These are phyloP conservation scores for Amphimedon queenslandica DNA, from an alignment of 37 sponge, comb jelly and placozoan genomes.

Conservation along the genomic window DNA sequence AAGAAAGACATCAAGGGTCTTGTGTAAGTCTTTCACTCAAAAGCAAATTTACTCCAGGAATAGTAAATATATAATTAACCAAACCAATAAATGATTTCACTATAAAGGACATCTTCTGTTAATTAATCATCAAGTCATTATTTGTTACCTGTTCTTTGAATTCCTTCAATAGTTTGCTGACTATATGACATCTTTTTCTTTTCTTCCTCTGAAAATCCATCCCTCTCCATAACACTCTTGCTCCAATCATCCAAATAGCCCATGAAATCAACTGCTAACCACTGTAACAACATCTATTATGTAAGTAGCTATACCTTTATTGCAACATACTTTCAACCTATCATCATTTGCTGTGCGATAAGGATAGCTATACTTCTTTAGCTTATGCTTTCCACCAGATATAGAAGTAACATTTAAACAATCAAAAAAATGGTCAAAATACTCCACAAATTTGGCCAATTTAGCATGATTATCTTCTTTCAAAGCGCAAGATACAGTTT, in stretches of 20 bases:
- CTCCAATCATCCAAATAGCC: constrained; percentile 4
- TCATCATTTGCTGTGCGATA: constrained; percentile 16
- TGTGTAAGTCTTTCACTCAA: too few species aligned
- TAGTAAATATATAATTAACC: too few species aligned
- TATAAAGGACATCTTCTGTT: too few species aligned
- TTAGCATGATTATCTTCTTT: constrained; percentile 5
- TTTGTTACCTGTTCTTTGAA: background rate
- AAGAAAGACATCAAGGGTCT: too few species aligned
- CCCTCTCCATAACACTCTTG: background rate
- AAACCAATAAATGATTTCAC: too few species aligned
- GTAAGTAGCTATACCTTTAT: too few species aligned
- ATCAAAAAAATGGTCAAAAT: constrained; percentile 43
- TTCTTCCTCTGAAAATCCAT: background rate
- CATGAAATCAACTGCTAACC: background rate
- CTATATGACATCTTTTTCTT: background rate
- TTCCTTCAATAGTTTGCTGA: background rate
- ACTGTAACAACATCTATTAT: background rate
- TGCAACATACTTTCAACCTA: too few species aligned
- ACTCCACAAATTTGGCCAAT: constrained; percentile 21
- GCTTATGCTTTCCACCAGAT: background rate
- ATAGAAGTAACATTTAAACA: constrained; percentile 17
- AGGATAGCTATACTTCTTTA: constrained; percentile 15
- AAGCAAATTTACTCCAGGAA: too few species aligned
- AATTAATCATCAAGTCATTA: too few species aligned
- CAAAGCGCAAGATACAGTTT: constrained; percentile 25